phyloP scores from a whole-genome alignment of 2,797 vertebrate species.

The Rhyacichthys aspro region DNA sequence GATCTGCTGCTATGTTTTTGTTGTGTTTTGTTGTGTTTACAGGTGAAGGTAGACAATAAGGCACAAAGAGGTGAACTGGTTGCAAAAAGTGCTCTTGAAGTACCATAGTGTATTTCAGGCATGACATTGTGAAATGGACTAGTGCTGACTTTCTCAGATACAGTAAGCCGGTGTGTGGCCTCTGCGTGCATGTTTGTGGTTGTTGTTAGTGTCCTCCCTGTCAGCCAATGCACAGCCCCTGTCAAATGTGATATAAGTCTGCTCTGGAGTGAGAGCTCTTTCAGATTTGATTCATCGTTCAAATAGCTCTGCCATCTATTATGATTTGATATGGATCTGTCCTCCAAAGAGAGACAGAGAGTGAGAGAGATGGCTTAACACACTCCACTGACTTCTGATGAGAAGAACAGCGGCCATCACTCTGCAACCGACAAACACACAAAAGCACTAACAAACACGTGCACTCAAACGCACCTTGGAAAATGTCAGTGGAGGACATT shows the following conservation, averaged over 20 bases:
- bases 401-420: slow-evolving; percentile 64
- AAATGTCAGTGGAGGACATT: slow-evolving; percentile 36
- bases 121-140: slow-evolving; percentile 39
- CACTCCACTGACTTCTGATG: slow-evolving; percentile 73
- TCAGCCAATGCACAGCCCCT: slow-evolving; percentile 38
- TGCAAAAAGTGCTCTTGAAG: neutral
- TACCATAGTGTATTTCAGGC: slow-evolving; percentile 1
- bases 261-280: slow-evolving; percentile 51
- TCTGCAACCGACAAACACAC: slow-evolving; percentile 52
- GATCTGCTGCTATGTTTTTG: no score
- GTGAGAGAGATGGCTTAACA: slow-evolving; percentile 62
- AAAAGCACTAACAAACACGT: slow-evolving; percentile 1
- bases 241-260: slow-evolving; percentile 67
- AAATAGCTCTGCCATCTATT: slow-evolving; percentile 69
- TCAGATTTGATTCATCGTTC: slow-evolving; percentile 72
- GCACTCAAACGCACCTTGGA: slow-evolving; percentile 17
- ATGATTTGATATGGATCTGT: slow-evolving; percentile 69
- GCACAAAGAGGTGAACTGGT: neutral
- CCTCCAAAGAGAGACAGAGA: slow-evolving; percentile 42
- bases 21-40: no score
- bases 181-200: slow-evolving; percentile 11
- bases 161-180: slow-evolving; percentile 3
- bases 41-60: neutral
- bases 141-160: slow-evolving; percentile 19
- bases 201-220: slow-evolving; percentile 38